Evolutionary conservation across 35 echinoderm and acorn worm genomes (phyloP).

Genomic region (Ptychodera flava): DNA sequence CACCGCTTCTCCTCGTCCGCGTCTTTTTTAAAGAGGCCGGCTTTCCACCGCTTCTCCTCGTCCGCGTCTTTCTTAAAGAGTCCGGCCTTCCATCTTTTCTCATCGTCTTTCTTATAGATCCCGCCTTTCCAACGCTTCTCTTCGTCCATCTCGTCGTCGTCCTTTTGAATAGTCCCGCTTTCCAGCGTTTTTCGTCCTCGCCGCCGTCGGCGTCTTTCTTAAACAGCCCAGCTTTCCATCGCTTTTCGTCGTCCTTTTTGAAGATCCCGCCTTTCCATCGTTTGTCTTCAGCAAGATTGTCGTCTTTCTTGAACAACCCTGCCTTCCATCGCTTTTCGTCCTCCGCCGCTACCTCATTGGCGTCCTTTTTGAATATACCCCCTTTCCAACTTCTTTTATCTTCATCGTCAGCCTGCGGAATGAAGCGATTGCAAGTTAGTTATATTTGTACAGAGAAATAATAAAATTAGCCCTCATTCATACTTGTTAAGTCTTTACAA

Average conservation of each 20-base stretch:
- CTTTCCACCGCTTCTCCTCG: neutral
- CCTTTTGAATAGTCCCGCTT: neutral
- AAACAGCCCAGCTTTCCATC: neutral
- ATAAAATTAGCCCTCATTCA: too few species aligned
- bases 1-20: neutral
- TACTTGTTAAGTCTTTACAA: too few species aligned
- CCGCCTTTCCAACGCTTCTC: neutral
- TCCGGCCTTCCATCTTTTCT: neutral
- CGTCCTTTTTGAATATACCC: neutral
- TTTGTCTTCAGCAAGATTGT: neutral
- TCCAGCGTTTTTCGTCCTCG: neutral
- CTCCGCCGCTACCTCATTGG: neutral
- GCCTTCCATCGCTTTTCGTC: neutral
- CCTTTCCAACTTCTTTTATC: neutral
- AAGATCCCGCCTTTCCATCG: neutral
- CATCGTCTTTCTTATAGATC: neutral
- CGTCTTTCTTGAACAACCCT: neutral
- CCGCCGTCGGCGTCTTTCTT: neutral
- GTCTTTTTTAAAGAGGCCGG: neutral
- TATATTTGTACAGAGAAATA: too few species aligned
- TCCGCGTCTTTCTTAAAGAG: neutral
- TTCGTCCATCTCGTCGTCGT: neutral
- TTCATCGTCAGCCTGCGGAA: neutral
- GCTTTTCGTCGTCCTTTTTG: neutral
- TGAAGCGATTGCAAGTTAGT: too few species aligned